Evolutionary conservation across 1,140 invertebrate genomes (phyloP).

Genomic region (Tribolium madens): DNA sequence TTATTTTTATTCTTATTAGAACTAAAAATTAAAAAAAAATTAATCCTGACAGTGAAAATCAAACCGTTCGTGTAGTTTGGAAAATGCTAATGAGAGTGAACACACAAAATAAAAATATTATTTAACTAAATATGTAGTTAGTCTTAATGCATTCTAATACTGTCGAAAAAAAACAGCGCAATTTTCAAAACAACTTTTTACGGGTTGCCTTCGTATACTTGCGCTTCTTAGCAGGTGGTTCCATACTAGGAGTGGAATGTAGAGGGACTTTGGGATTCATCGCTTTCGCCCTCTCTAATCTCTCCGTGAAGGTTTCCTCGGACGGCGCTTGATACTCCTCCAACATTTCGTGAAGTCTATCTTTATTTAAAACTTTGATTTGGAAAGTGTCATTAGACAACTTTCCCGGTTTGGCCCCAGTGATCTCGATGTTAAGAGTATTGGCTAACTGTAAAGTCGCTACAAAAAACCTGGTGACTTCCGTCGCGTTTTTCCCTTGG

Average conservation of each 20-base stretch:
- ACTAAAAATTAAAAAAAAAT: not conserved
- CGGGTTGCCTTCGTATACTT: not conserved
- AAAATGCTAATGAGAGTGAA: no score
- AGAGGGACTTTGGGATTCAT: slow-evolving; percentile 15
- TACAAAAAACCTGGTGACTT: slow-evolving; percentile 59
- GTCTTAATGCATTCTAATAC: not conserved
- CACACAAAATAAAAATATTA: no score
- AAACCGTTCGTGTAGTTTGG: no score
- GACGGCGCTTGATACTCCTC: slow-evolving; percentile 61
- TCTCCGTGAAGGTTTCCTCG: slow-evolving; percentile 52
- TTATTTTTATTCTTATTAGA: not conserved
- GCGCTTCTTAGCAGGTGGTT: not conserved
- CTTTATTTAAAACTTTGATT: slow-evolving; percentile 58
- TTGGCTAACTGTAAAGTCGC: slow-evolving; percentile 62
- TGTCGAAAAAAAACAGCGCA: not conserved
- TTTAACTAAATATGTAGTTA: not conserved
- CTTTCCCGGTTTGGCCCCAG: slow-evolving; percentile 51
- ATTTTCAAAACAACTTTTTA: not conserved
- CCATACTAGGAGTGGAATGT: slow-evolving; percentile 25
- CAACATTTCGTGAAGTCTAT: slow-evolving; percentile 60
- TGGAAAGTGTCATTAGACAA: slow-evolving; percentile 60
- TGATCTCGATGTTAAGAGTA: slow-evolving; percentile 60
- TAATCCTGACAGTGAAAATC: not conserved
- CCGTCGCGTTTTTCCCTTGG: slow-evolving; percentile 54
- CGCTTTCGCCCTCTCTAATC: slow-evolving; percentile 51